Conservation (phyloP, 2,888 invertebrate genomes). For the Limenitis camilla region DNA sequence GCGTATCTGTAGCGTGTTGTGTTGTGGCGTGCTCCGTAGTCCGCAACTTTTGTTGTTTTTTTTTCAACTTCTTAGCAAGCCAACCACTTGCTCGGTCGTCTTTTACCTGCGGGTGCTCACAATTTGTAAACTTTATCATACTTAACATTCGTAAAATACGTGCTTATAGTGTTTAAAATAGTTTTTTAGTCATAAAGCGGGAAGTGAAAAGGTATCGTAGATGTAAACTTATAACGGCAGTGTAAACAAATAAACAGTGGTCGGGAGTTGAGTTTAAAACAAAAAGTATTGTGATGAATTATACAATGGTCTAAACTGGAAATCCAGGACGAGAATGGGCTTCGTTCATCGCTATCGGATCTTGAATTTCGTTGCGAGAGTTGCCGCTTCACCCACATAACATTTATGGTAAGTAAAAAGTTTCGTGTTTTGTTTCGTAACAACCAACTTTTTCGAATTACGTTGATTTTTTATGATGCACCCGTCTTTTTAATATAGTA, state of each 20-base stretch:
- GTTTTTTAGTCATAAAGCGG: constrained; percentile 31
- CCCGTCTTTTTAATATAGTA: constrained; percentile 14
- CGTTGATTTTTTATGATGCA: constrained; percentile 12
- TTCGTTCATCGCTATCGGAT: constrained; percentile 45
- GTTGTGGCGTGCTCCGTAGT: constrained; percentile 36
- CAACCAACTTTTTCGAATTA: constrained; percentile 38
- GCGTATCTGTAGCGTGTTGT: constrained; percentile 36
- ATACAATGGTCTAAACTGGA: constrained; percentile 63
- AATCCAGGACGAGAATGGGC: constrained; percentile 59
- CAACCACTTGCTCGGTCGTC: constrained; percentile 47
- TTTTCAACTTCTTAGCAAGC: constrained; percentile 38
- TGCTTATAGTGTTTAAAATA: constrained; percentile 26
- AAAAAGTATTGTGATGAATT: constrained; percentile 59
- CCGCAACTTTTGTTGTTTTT: constrained; percentile 44
- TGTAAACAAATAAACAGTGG: constrained; percentile 71
- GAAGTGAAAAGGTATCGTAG: constrained; percentile 57
- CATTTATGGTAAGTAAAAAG: constrained; percentile 70
- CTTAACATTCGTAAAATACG: constrained; percentile 14
- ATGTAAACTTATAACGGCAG: constrained; percentile 56
- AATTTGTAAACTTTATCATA: constrained; percentile 34
- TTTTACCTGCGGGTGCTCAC: constrained; percentile 51
- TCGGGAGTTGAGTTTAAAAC: constrained; percentile 48
- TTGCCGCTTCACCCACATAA: constrained; percentile 61
- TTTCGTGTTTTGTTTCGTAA: constrained; percentile 67
- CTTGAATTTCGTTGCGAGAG: constrained; percentile 47